Evolutionary conservation across 2,113 vertebrate species (phyloP), one percentile per base, ranked within the genome.

Genomic region (Oryzias melastigma): DNA sequence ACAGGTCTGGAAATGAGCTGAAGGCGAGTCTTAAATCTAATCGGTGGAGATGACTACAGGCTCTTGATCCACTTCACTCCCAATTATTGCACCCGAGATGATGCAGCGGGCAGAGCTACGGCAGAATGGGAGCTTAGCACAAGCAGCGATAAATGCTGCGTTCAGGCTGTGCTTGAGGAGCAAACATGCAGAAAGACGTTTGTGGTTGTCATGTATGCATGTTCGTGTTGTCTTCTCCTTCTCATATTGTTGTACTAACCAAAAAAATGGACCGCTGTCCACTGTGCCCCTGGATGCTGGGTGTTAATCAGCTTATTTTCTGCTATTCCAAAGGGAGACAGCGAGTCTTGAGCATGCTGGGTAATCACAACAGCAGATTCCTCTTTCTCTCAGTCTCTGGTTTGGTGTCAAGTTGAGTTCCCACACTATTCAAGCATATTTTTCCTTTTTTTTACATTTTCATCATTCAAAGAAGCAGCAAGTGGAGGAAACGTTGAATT

Each of bases 241-340:
- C 25, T 54, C 61, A 52, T 19, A 51, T 55, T 58, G 20, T 71
- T 52, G 14, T 63, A 68, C 35, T 52, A 53, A 55, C 49, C 35
- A 35, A 73, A 49, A 70, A 65, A 58, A 44, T 43, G 46, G 68
- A 29, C 56, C 65, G 61, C 48, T 55, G 62, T 75, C 47, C 19
- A 52, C 54, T 43, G 14, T 53, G 43, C 56, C 50, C 45, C 52
- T 29, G 50, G 47, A 64, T 49, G 44, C 45, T 24, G 40, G 45
- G 49, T 3, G 0, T 72, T 80, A 80, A 77, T 71, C 73, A 75
- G 60, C 70, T 80, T 77, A 80, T 66, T 68, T 66, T 14, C 68
- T 50, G 25, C 46, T 20, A 15, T 71, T 45, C 65, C 56, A 64
- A 51, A 17, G 56, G 60, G 63, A 62, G 42, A 73, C 44, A n/a